A percentile compares a stretch with the other conserved stretches of the same genome.
phyloP scores from a whole-genome alignment of 2,888 invertebrate genomes.

The Clunio marinus region DNA sequence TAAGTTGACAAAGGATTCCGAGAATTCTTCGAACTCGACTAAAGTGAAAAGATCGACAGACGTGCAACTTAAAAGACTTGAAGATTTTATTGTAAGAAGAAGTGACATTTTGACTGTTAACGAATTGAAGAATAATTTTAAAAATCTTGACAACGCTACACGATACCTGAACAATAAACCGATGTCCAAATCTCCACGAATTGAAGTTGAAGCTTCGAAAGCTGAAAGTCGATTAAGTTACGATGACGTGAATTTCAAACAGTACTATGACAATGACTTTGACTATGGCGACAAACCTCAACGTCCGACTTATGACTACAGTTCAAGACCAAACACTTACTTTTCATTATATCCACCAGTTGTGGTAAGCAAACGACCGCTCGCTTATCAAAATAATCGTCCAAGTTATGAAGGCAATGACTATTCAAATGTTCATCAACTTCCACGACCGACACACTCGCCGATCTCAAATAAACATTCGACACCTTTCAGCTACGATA shows the following conservation, averaged over 20 bases:
- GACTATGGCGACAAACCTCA: constrained; percentile 19
- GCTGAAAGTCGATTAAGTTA: not conserved
- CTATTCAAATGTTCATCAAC: not conserved
- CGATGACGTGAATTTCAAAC: not conserved
- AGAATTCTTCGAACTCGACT: constrained; percentile 13
- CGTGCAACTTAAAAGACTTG: not conserved
- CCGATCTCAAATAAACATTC: constrained; percentile 34
- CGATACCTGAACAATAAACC: constrained; percentile 20
- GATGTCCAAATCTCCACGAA: not conserved
- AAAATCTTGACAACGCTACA: constrained; percentile 34
- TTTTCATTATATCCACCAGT: constrained; percentile 26
- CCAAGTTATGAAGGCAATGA: not conserved
- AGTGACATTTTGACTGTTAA: constrained; percentile 25
- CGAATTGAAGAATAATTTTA: not conserved
- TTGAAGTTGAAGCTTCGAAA: constrained; percentile 2
- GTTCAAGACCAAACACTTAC: constrained; percentile 19
- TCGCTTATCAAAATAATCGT: constrained; percentile 8
- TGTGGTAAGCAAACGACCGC: constrained; percentile 32
- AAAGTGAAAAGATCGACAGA: constrained; percentile 2
- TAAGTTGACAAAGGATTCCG: constrained; percentile 6
- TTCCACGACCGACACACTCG: not conserved
- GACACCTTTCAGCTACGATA: constrained; percentile 41
- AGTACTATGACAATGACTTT: not conserved
- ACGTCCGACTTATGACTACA: not conserved
- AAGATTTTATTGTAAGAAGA: not conserved